These are phyloP conservation scores for Antigone vipio DNA, from an alignment of 2,113 vertebrate species.

Conservation along the genomic window DNA sequence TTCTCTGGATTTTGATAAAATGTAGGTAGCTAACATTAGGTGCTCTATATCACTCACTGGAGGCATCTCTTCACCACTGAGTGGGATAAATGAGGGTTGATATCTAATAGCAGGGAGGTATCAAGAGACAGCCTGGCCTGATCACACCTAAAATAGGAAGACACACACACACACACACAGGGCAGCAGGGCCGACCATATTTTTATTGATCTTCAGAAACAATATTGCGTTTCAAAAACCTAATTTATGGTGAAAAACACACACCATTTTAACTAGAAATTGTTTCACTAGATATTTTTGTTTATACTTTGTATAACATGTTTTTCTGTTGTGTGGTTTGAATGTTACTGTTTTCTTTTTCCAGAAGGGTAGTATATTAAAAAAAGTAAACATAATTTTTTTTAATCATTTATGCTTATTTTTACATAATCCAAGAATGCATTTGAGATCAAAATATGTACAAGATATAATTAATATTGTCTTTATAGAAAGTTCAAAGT, in stretches of 20 bases:
- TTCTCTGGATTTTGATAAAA: neutral
- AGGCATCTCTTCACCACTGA: neutral
- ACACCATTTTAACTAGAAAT: neutral
- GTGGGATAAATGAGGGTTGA: neutral
- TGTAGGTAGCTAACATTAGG: neutral
- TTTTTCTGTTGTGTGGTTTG: neutral
- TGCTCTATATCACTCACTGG: neutral
- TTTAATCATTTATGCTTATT: neutral
- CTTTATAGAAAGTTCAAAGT: neutral
- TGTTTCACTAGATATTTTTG: neutral
- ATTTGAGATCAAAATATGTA: neutral
- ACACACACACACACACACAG: neutral
- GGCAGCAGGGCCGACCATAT: neutral
- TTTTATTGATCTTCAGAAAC: neutral
- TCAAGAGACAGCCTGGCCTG: neutral
- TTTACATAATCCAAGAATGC: neutral
- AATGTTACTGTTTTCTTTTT: neutral
- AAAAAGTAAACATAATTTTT: neutral
- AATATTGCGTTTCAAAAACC: neutral
- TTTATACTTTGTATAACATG: neutral
- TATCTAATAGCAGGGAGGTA: neutral
- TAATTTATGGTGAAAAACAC: neutral
- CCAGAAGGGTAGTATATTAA: neutral
- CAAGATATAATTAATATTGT: neutral
- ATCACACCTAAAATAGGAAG: neutral